A percentile compares a stretch with the other conserved stretches of the same genome.
phyloP scores from a whole-genome alignment of 2,888 invertebrate species.

The Drosophila eohydei region DNA sequence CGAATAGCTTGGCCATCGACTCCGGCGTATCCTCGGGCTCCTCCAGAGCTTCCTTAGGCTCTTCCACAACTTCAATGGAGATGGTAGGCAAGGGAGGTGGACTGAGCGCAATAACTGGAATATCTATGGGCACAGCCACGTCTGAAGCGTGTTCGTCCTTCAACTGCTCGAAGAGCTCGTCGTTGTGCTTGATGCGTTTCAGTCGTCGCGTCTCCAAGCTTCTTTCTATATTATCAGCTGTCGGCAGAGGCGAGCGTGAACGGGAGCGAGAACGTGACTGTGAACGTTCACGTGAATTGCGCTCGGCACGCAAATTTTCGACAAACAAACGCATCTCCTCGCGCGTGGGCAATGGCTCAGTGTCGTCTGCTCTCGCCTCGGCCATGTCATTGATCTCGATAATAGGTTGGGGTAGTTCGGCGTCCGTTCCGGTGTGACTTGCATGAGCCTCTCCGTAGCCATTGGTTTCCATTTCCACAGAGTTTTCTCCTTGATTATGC shows the following conservation, averaged over 20 bases:
- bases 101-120: background rate
- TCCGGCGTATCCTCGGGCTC: constrained; percentile 62
- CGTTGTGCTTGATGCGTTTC: constrained; percentile 65
- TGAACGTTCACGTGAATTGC: constrained; percentile 54
- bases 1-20: constrained; percentile 64
- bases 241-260: constrained; percentile 72
- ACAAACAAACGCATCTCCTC: constrained; percentile 65
- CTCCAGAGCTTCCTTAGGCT: constrained; percentile 10
- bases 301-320: constrained; percentile 55
- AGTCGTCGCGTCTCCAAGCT: constrained; percentile 59
- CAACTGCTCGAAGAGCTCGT: constrained; percentile 56
- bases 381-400: constrained; percentile 59
- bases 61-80: constrained; percentile 52
- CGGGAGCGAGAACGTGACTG: constrained; percentile 52
- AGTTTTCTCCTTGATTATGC: background rate
- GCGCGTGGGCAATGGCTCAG: constrained; percentile 21
- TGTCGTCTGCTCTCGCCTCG: constrained; percentile 16
- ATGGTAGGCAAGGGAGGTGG: constrained; percentile 31
- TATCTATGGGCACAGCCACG: background rate
- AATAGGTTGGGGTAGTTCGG: constrained; percentile 51
- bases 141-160: constrained; percentile 25
- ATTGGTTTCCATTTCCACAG: constrained; percentile 47
- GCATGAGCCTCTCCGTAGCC: background rate
- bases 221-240: constrained; percentile 68
- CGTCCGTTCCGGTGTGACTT: background rate